phyloP scores from a whole-genome alignment of 2,888 invertebrate species.

The Monopis laevigella region DNA sequence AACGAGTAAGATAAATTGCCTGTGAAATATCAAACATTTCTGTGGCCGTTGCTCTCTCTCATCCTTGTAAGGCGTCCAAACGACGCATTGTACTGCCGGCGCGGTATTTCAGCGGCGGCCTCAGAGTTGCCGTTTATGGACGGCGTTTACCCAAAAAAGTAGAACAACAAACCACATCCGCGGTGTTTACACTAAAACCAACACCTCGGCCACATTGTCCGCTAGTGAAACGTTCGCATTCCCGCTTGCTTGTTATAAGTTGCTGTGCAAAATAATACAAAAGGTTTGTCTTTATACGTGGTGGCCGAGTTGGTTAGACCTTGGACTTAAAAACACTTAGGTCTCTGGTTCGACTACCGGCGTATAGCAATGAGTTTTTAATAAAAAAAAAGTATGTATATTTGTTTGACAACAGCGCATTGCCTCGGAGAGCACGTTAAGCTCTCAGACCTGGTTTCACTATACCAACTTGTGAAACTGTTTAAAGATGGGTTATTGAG shows the following conservation, averaged over 20 bases:
- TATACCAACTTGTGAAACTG: too few species aligned
- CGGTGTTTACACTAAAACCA: constrained; percentile 57
- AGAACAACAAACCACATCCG: constrained; percentile 54
- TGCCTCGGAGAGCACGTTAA: too few species aligned
- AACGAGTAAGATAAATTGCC: constrained; percentile 7
- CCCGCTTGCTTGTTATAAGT: constrained; percentile 58
- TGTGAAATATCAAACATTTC: constrained; percentile 14
- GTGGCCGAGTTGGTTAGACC: too few species aligned
- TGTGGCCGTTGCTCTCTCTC: constrained; percentile 13
- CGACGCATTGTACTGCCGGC: constrained; percentile 51
- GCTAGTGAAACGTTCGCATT: constrained; percentile 57
- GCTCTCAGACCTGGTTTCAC: too few species aligned
- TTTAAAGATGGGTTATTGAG: too few species aligned
- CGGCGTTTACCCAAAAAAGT: constrained; percentile 63
- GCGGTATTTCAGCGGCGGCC: constrained; percentile 54
- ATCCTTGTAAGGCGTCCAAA: constrained; percentile 48
- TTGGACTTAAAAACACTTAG: too few species aligned
- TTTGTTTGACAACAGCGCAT: too few species aligned
- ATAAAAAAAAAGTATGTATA: too few species aligned
- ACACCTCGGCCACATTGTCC: constrained; percentile 58
- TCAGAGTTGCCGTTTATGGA: constrained; percentile 55
- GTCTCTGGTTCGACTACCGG: too few species aligned
- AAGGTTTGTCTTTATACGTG: too few species aligned
- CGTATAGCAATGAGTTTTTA: too few species aligned
- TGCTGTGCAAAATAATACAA: too few species aligned